These are phyloP conservation scores for Sarcophaga rosellei DNA, from an alignment of 2,888 invertebrate genomes.

Conservation along the genomic window DNA sequence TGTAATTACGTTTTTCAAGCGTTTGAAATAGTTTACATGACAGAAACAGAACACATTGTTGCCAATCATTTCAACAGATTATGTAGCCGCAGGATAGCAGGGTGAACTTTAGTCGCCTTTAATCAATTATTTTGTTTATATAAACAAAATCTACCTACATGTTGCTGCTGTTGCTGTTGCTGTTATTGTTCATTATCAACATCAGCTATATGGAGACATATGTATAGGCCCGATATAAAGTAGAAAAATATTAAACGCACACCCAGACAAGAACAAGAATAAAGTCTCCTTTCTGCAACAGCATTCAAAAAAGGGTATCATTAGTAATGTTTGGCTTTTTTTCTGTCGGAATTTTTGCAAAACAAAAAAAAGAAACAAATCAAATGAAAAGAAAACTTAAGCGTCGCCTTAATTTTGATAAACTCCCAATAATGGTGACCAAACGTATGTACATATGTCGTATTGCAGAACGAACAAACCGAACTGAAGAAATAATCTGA, in stretches of 20 bases:
- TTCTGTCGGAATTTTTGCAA: background rate
- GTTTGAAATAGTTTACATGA: no score
- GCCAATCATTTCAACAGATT: no score
- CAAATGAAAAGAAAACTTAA: conserved; percentile 15
- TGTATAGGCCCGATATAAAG: conserved; percentile 15
- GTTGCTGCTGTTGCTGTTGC: background rate
- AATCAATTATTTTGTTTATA: background rate
- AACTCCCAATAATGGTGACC: conserved; percentile 62
- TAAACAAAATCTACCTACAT: conserved; percentile 13
- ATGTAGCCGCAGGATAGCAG: background rate
- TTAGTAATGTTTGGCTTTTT: conserved; percentile 57
- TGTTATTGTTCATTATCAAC: conserved; percentile 6
- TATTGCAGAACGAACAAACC: conserved; percentile 41
- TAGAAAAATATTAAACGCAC: conserved; percentile 18
- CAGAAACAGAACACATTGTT: no score
- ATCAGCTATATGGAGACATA: conserved; percentile 47
- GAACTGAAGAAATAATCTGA: conserved; percentile 30
- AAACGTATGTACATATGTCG: conserved; percentile 9
- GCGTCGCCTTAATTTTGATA: conserved; percentile 64
- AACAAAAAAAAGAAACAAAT: conserved; percentile 2
- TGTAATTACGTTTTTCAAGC: no score
- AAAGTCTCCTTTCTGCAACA: conserved; percentile 23
- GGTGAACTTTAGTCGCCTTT: background rate
- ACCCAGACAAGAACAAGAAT: conserved; percentile 30
- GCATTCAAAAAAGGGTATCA: conserved; percentile 64